Percentiles rank a stretch among this genome's conserved stretches.
phyloP scores from a whole-genome alignment of 2,113 vertebrate genomes.

The Rostratula benghalensis region DNA sequence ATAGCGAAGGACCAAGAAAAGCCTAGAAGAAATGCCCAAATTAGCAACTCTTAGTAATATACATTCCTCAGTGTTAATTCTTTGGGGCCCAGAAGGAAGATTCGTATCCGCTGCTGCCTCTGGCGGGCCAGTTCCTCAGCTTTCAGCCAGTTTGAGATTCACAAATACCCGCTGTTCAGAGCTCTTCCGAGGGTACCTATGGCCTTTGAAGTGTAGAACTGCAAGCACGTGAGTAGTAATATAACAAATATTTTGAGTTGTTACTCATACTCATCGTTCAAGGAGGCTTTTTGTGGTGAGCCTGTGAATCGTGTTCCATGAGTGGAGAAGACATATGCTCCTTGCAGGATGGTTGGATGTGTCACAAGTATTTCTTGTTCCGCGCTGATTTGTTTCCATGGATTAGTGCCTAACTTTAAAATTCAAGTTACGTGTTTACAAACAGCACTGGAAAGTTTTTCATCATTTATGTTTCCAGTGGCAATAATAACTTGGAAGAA shows the following conservation, averaged over 20 bases:
- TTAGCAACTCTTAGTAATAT: neutral
- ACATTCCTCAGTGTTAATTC: neutral
- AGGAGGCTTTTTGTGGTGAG: neutral
- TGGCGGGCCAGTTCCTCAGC: neutral
- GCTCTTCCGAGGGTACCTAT: neutral
- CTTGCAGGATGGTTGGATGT: constrained; percentile 11
- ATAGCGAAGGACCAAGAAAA: neutral
- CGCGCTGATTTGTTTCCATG: constrained; percentile 15
- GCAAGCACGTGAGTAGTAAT: neutral
- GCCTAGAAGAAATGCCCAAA: neutral
- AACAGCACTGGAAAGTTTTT: constrained; percentile 18
- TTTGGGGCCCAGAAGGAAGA: neutral
- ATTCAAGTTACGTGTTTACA: constrained; percentile 37
- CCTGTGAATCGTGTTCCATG: neutral
- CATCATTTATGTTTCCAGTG: constrained; percentile 44
- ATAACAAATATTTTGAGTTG: neutral
- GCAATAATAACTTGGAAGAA: constrained; percentile 60
- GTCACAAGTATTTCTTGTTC: constrained; percentile 33
- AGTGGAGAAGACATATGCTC: constrained; percentile 15
- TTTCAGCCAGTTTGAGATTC: neutral
- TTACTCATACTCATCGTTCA: neutral
- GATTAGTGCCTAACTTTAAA: constrained; percentile 31
- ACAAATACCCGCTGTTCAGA: neutral
- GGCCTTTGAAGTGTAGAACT: neutral
- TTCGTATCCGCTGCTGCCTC: neutral